These are phyloP conservation scores for Atopsyche davidsoni DNA, from an alignment of 1,140 invertebrate genomes.

Conservation along the genomic window DNA sequence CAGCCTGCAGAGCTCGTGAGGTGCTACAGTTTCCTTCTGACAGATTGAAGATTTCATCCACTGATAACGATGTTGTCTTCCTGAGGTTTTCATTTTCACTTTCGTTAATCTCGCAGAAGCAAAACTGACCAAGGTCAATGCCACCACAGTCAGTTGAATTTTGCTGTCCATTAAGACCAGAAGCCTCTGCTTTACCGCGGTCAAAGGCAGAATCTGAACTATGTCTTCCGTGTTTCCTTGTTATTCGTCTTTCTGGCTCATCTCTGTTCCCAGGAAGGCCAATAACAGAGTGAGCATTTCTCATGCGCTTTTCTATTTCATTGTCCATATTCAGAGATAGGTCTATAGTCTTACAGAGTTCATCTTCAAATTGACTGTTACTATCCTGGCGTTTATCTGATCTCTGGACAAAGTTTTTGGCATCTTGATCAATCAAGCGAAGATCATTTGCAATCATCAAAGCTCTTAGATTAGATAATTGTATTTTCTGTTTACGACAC, in stretches of 20 bases:
- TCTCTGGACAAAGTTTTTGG: background rate
- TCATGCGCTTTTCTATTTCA: conserved; percentile 35
- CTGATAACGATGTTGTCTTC: conserved; percentile 52
- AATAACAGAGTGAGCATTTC: conserved; percentile 24
- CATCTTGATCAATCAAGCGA: conserved; percentile 35
- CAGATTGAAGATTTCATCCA: conserved; percentile 63
- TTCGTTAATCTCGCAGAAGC: conserved; percentile 41
- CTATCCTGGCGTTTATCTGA: conserved; percentile 10
- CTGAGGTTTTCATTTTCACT: conserved; percentile 10
- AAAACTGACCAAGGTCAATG: conserved; percentile 48
- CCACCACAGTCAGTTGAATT: conserved; percentile 28
- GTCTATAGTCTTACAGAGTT: conserved; percentile 44
- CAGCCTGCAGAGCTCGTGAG: conserved; percentile 8
- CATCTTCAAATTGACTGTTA: conserved; percentile 36
- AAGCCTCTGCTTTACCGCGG: conserved; percentile 8
- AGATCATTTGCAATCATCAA: conserved; percentile 45
- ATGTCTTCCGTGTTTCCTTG: conserved; percentile 41
- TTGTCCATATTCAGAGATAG: conserved; percentile 43
- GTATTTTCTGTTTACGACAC: conserved; percentile 48
- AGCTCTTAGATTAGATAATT: conserved; percentile 44
- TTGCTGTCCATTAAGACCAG: conserved; percentile 12
- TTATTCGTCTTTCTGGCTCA: conserved; percentile 7
- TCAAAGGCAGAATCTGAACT: conserved; percentile 37
- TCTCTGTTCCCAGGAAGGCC: conserved; percentile 15
- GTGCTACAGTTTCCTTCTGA: conserved; percentile 33